These are phyloP conservation scores for Ammospiza nelsoni DNA, from an alignment of 2,113 vertebrate genomes.

Conservation along the genomic window DNA sequence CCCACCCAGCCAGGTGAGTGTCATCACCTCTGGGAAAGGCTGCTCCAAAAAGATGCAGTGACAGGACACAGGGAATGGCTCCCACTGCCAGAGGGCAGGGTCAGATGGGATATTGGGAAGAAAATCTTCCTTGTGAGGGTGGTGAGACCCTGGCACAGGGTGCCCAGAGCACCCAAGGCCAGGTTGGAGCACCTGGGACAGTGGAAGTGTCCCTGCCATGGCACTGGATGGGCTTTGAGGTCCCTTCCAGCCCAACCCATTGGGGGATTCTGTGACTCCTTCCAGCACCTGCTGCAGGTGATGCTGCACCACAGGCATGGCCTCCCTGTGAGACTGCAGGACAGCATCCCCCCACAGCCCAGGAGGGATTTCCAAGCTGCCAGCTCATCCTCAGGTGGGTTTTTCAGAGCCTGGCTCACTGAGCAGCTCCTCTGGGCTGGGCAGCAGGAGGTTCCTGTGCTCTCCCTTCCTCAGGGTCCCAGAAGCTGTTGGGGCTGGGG, in stretches of 20 bases:
- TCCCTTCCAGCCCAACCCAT: not conserved
- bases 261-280: not conserved
- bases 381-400: not conserved
- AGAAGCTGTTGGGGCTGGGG: not conserved
- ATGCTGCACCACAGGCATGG: not conserved
- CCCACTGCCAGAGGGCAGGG: not conserved
- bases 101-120: fast-evolving
- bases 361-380: not conserved
- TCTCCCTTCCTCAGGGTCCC: not conserved
- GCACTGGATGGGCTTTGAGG: not conserved
- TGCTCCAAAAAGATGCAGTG: not conserved
- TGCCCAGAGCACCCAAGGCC: not conserved
- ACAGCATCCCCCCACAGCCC: not conserved
- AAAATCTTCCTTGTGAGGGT: fast-evolving
- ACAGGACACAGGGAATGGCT: not conserved
- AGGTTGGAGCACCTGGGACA: not conserved
- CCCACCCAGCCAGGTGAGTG: not conserved
- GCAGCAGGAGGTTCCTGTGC: not conserved
- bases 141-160: not conserved
- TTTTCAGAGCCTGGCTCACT: not conserved
- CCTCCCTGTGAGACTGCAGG: not conserved
- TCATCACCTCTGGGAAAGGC: not conserved
- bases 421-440: not conserved
- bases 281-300: not conserved
- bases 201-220: not conserved